A percentile compares a stretch with the other conserved stretches of the same genome.
Conservation (phyloP, 2,888 invertebrate species). For the Protonemura montana region DNA sequence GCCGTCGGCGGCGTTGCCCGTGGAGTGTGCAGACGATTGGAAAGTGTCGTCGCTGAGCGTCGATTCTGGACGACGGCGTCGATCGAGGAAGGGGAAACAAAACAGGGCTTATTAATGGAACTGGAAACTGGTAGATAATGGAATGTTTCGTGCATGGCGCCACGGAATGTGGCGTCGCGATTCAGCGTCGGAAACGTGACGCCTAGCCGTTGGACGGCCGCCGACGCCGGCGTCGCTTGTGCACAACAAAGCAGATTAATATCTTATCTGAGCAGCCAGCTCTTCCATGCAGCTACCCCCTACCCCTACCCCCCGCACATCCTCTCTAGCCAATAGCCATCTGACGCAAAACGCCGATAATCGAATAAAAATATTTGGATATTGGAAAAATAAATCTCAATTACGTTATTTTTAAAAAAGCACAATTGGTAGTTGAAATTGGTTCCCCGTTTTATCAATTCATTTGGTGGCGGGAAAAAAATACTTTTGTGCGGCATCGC, state of each 20-base stretch:
- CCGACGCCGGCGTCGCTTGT: not conserved
- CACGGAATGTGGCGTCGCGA: not conserved
- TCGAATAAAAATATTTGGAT: not conserved
- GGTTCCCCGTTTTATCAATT: not conserved
- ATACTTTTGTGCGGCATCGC: not conserved
- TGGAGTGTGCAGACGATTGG: constrained; percentile 54
- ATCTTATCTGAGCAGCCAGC: not conserved
- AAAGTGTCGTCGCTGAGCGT: constrained; percentile 41
- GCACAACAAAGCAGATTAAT: constrained; percentile 7
- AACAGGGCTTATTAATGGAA: not conserved
- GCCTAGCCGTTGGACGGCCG: not conserved
- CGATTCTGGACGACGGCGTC: constrained; percentile 37
- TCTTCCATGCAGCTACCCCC: not conserved
- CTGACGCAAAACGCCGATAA: not conserved
- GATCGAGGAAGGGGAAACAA: not conserved
- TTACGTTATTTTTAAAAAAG: not conserved
- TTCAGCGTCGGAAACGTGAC: not conserved
- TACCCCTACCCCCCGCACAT: not conserved
- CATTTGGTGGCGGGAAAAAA: not conserved
- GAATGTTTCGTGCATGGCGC: not conserved
- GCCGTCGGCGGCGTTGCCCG: constrained; percentile 57
- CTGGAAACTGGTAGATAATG: not conserved
- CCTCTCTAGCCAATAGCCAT: not conserved
- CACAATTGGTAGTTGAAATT: not conserved
- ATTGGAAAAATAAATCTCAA: constrained; percentile 12